Evolutionary conservation across 2,797 vertebrate species (phyloP), one percentile per base, ranked within the genome.

Genomic region (Monodelphis domestica): DNA sequence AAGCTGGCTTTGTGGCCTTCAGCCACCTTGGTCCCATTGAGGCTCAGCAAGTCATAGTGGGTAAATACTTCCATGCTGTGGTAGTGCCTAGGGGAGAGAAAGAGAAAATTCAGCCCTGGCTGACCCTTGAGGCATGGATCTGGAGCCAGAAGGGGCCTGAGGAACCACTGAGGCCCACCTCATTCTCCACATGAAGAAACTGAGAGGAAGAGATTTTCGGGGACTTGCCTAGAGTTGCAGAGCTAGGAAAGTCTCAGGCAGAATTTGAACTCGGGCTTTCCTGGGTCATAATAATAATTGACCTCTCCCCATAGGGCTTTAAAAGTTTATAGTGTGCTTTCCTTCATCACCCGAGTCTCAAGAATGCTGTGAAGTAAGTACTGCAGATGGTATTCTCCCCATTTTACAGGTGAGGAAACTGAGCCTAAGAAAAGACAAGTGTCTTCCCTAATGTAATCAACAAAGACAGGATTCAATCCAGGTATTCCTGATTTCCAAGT

Each of bases 11-110:
- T 99, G 98, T 99, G 99, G 88, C 99, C 99, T 94, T 99, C 99
- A 0, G 99, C 99, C 93, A 99, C 99, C 97, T 99, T 99, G 93
- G 99, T 99, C 2, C 99, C 99, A 0, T 99, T 99, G 87, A 99
- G 98, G 95, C 98, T 99, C 95, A 99, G 97, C 12, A 99, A 98
- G 92, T 99, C 99, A 0, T 99, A 99, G 97, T 99, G 98, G 0
- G 99, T 99, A 91, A 99, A 99, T 11, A 99, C 99, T 92, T 99
- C 99, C 99, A 99, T 99, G 98, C 99, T 99, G 98, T 99, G 99
- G 96, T 99, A 99, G 97, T 99, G 99, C 96, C 99, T 99, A 78
- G 9, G 4, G 4, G 50, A 0, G 3, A 57, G 56, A 24, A 87
- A 94, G 84, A 54, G 24, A 87, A 29, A 88, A 6, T 55, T 88